Conservation (phyloP, 2,113 vertebrate genomes). For the Micronisus gabar region DNA sequence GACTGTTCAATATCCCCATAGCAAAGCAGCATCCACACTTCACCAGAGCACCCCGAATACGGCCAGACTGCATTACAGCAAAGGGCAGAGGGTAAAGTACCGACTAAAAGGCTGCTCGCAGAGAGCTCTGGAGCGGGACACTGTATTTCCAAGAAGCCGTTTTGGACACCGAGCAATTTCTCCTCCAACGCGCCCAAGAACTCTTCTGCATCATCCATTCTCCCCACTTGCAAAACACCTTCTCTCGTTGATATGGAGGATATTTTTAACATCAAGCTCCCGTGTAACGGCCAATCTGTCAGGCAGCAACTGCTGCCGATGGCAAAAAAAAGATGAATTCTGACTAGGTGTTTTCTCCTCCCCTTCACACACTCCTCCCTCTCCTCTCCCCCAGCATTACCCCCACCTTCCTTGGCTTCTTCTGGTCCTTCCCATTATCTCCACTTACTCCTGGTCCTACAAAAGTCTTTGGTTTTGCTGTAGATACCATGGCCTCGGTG, state of each 20-base stretch:
- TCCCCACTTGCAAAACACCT: not conserved
- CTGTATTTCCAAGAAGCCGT: not conserved
- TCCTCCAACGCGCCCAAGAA: not conserved
- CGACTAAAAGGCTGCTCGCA: rapidly evolving
- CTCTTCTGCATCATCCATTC: not conserved
- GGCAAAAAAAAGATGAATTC: not conserved
- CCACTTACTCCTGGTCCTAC: not conserved
- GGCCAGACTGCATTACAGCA: not conserved
- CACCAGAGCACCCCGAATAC: rapidly evolving
- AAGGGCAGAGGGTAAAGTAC: not conserved
- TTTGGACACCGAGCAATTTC: not conserved
- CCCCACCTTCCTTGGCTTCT: not conserved
- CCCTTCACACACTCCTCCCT: too few species aligned
- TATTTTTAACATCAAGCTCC: not conserved
- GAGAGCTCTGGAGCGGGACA: rapidly evolving
- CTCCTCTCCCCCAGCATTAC: not conserved
- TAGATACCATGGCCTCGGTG: not conserved
- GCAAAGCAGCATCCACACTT: not conserved
- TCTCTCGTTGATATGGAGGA: rapidly evolving
- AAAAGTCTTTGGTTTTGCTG: not conserved
- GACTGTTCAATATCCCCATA: not conserved
- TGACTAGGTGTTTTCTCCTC: not conserved
- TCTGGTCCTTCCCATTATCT: not conserved
- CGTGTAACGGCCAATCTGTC: not conserved
- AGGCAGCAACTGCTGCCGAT: not conserved